Percentiles rank a stretch among this genome's conserved stretches.
Evolutionary conservation across 2,797 vertebrate genomes (phyloP).

Genomic region (Alca torda): DNA sequence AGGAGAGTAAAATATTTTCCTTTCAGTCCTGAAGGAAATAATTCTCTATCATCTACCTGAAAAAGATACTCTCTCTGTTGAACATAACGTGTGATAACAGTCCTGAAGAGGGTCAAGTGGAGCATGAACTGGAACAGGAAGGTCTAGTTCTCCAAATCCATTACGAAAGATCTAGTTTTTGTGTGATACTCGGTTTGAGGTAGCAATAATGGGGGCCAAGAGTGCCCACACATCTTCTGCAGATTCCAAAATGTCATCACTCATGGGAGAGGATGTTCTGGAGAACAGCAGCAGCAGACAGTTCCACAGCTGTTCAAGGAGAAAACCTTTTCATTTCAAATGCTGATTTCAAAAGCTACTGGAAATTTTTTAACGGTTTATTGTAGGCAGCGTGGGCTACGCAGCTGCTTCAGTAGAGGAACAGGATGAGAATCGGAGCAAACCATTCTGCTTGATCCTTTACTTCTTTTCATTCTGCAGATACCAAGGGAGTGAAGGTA

Average conservation of each 20-base stretch:
- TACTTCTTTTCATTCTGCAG: background rate
- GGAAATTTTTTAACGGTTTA: background rate
- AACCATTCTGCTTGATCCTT: background rate
- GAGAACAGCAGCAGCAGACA: conserved; percentile 4
- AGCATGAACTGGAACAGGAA: background rate
- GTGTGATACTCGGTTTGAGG: background rate
- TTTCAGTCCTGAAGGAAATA: background rate
- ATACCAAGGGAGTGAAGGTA: background rate
- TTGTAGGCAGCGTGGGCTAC: background rate
- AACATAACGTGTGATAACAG: background rate
- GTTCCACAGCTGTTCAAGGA: conserved; percentile 8
- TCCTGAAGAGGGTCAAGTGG: background rate
- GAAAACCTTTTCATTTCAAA: conserved; percentile 10
- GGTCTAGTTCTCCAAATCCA: background rate
- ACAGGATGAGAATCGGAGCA: fast-evolving
- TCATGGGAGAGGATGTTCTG: conserved; percentile 26
- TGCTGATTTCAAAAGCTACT: conserved; percentile 19
- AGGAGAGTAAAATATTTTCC: background rate
- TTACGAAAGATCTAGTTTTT: background rate
- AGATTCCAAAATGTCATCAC: conserved; percentile 12
- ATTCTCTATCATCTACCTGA: background rate
- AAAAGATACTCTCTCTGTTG: background rate
- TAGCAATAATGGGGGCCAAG: background rate
- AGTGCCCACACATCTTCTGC: conserved; percentile 4
- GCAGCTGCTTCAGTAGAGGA: background rate